phyloP scores from a whole-genome alignment of 2,113 vertebrate species.

The Uropsilus gracilis region DNA sequence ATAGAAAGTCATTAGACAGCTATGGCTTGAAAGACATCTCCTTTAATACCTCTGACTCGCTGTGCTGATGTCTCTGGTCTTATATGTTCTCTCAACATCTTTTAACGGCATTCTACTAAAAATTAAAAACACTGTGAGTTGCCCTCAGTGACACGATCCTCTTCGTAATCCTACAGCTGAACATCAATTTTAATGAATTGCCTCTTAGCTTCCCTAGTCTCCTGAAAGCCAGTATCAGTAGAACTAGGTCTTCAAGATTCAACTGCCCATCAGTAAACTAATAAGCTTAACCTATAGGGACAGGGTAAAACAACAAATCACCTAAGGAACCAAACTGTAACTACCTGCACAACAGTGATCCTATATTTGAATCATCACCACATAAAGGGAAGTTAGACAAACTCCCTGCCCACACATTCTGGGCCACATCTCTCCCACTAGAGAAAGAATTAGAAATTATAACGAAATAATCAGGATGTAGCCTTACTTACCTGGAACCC shows the following conservation, averaged over 20 bases:
- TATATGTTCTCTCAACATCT: not conserved
- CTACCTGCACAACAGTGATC: not conserved
- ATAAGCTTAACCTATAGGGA: not conserved
- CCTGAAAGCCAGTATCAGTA: conserved; percentile 13
- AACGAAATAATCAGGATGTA: not conserved
- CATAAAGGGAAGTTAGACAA: not conserved
- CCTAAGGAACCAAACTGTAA: not conserved
- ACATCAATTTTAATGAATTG: not conserved
- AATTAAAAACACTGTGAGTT: not conserved
- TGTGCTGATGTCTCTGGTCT: not conserved
- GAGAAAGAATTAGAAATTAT: not conserved
- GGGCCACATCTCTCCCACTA: not conserved
- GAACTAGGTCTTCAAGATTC: not conserved
- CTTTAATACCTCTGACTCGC: not conserved
- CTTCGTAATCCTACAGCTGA: not conserved
- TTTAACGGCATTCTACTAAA: conserved; percentile 20
- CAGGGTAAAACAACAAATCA: not conserved
- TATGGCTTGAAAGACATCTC: not conserved
- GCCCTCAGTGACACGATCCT: not conserved
- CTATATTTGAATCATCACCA: not conserved
- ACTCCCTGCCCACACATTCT: not conserved
- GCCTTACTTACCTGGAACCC: not conserved
- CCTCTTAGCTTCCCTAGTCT: conserved; percentile 17
- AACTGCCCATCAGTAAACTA: not conserved
- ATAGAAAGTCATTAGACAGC: conserved; percentile 27